These are phyloP conservation scores for Talpa occidentalis DNA, from an alignment of 2,113 vertebrate genomes.

Conservation along the genomic window DNA sequence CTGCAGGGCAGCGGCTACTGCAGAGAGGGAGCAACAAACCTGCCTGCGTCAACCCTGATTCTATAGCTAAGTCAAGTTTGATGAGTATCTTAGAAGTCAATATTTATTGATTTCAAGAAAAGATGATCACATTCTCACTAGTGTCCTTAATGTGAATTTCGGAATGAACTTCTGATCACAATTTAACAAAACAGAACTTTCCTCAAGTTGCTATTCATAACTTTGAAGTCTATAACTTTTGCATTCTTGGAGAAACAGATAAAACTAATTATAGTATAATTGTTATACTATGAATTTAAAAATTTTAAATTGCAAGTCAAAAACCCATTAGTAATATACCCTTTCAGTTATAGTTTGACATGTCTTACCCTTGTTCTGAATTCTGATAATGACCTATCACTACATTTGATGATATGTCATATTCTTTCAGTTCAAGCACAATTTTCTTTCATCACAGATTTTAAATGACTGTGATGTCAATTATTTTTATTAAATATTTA, in stretches of 20 bases:
- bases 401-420: neutral
- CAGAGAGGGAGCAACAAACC: neutral
- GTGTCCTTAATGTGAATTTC: neutral
- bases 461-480: neutral
- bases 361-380: neutral
- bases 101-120: neutral
- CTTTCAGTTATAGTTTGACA: neutral
- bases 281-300: neutral
- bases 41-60: neutral
- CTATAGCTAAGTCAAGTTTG: neutral
- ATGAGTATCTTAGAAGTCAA: neutral
- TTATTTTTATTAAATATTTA: constrained; percentile 52
- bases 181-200: constrained; percentile 23
- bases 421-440: constrained; percentile 18
- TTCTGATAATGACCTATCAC: neutral
- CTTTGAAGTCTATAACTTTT: neutral
- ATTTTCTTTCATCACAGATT: neutral
- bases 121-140: neutral
- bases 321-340: neutral
- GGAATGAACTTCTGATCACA: neutral
- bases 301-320: neutral
- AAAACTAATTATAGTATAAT: neutral
- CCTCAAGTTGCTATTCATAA: neutral
- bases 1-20: constrained; percentile 1
- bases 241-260: neutral